These are phyloP conservation scores for Pituophis catenifer DNA, from an alignment of 2,113 vertebrate species.

Conservation along the genomic window DNA sequence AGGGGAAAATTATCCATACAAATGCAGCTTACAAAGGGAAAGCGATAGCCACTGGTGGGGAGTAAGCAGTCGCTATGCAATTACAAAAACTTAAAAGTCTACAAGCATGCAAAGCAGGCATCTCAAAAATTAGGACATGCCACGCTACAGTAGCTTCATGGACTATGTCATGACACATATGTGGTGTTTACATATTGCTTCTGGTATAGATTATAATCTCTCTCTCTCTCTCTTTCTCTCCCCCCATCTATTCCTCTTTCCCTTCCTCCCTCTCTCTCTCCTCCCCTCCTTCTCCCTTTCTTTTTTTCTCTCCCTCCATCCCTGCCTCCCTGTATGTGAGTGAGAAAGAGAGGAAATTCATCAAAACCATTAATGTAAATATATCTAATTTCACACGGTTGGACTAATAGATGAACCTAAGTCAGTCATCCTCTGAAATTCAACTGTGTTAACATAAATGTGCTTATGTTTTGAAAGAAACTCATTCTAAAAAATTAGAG, in stretches of 20 bases:
- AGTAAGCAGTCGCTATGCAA: background rate
- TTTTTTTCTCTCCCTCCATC: too few species aligned
- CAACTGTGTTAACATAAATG: background rate
- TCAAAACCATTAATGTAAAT: background rate
- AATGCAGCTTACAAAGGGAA: background rate
- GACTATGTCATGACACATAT: background rate
- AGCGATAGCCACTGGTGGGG: background rate
- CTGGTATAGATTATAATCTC: background rate
- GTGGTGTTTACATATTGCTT: background rate
- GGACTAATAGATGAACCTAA: background rate
- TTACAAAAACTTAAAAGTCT: background rate
- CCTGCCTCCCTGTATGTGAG: background rate
- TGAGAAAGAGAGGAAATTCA: background rate
- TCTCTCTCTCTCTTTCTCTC: too few species aligned
- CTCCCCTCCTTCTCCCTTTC: too few species aligned
- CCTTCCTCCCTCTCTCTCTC: rapidly evolving
- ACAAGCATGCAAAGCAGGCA: background rate
- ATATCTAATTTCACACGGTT: background rate
- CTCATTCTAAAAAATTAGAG: background rate
- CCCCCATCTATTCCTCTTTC: too few species aligned
- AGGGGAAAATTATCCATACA: background rate
- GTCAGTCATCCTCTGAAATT: background rate
- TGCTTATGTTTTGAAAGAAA: background rate
- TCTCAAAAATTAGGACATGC: background rate
- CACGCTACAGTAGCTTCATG: background rate